Evolutionary conservation across 2,888 invertebrate genomes (phyloP), one percentile per base, ranked within the genome.

Genomic region (Platycnemis pennipes): DNA sequence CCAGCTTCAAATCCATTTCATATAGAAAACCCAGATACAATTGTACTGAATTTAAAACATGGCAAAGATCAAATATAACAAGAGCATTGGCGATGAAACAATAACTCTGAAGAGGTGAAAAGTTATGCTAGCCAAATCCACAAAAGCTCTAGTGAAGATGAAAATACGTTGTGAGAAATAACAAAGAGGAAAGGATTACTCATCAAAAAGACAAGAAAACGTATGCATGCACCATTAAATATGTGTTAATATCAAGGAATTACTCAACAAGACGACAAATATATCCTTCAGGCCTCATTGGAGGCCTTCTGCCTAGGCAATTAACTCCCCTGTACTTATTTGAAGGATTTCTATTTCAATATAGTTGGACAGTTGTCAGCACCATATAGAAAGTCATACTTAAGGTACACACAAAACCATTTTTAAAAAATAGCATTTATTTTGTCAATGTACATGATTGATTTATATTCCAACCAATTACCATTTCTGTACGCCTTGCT

Each of bases 401-500:
- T 69, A 56, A 56, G 91, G 63, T 91, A 91, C 63, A 91, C 91
- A 91, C 91, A 91, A 91, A 91, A 91, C 91, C 56, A 91, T 91
- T 91, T 91, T 91, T 91, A 91, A 91, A 91, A 91, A 91, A 91
- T 91, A 91, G 91, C 91, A 91, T 91, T 91, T 91, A 91, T 91
- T 91, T 91, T 56, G 91, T 91, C 91, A 91, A 91, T 91, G 91
- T 91, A 91, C 91, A 91, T 91, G 91, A 63, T 91, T 91, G 91
- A 56, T 69, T 63, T 91, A 91, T 91, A 91, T 91, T 91, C 63
- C 91, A 91, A 63, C 91, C 91, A 91, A 91, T 91, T 63, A 91
- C 44, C 63, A 63, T 42, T 91, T 56, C 91, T 91, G 91, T 63
- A 56, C 46, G 88, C 49, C 88, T 88, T 49, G 88, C 88, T 53